Evolutionary conservation across 2,113 vertebrate genomes (phyloP).

Genomic region (Panurus biarmicus): DNA sequence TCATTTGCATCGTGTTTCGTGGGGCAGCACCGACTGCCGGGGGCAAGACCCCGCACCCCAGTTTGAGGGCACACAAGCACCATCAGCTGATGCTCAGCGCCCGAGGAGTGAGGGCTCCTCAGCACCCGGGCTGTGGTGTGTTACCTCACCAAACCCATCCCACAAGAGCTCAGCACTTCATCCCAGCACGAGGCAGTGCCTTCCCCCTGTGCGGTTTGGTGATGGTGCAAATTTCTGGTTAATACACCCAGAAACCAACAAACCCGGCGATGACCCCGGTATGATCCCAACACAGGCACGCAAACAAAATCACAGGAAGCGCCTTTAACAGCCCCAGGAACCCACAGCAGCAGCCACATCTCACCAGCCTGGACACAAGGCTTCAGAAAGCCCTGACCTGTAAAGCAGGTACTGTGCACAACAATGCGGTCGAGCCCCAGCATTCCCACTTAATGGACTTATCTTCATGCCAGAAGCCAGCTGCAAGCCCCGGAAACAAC

Average conservation of each 20-base stretch:
- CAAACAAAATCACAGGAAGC: not conserved
- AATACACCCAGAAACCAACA: not conserved
- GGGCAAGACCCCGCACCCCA: rapidly evolving
- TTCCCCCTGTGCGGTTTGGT: rapidly evolving
- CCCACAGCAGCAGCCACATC: not conserved
- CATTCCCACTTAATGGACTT: not conserved
- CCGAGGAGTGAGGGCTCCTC: not conserved
- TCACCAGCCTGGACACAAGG: not conserved
- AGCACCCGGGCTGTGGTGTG: not conserved
- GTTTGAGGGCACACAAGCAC: too few relatives aligned
- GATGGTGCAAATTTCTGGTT: not conserved
- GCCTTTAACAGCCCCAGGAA: not conserved
- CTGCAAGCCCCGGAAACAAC: not conserved
- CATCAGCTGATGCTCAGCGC: not conserved
- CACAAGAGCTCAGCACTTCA: not conserved
- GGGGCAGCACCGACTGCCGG: not conserved
- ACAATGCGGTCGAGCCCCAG: rapidly evolving
- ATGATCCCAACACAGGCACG: rapidly evolving
- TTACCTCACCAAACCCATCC: too few relatives aligned
- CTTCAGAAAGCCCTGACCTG: not conserved
- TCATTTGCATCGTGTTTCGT: not conserved
- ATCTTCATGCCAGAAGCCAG: not conserved
- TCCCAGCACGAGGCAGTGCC: not conserved
- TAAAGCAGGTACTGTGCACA: not conserved
- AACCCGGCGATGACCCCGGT: rapidly evolving